These are phyloP conservation scores for Ia io DNA, from an alignment of 2,113 vertebrate genomes.

Conservation along the genomic window DNA sequence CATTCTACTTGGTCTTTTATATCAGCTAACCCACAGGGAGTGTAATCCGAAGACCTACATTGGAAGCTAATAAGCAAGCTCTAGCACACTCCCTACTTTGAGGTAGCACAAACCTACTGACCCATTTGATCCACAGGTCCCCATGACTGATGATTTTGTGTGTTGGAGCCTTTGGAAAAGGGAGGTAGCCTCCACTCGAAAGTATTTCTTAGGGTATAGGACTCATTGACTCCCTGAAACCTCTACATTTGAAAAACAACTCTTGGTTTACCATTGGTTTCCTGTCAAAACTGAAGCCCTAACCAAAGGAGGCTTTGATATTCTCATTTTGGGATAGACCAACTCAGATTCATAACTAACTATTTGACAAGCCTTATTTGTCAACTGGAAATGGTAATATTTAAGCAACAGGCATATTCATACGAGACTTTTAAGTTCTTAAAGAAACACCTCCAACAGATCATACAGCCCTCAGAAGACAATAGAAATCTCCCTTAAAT, in stretches of 20 bases:
- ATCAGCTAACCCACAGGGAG: neutral
- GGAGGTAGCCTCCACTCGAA: neutral
- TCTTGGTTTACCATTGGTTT: neutral
- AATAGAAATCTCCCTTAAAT: neutral
- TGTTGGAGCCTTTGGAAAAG: neutral
- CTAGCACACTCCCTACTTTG: neutral
- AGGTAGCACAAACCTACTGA: neutral
- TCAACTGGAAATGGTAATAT: neutral
- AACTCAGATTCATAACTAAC: neutral
- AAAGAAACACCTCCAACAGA: neutral
- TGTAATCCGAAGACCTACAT: neutral
- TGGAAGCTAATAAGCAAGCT: neutral
- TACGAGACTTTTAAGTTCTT: neutral
- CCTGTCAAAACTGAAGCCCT: neutral
- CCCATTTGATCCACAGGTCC: neutral
- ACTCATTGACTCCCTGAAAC: neutral
- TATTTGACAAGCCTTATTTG: neutral
- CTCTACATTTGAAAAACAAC: neutral
- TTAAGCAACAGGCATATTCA: neutral
- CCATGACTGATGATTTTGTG: neutral
- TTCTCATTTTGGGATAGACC: neutral
- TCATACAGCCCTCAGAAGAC: neutral
- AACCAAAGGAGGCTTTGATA: neutral
- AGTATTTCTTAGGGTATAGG: neutral
- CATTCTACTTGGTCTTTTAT: neutral